A percentile compares a stretch with the other conserved stretches of the same genome.
These are phyloP conservation scores for Andrena dorsata DNA, from an alignment of 2,888 invertebrate species.

Conservation along the genomic window DNA sequence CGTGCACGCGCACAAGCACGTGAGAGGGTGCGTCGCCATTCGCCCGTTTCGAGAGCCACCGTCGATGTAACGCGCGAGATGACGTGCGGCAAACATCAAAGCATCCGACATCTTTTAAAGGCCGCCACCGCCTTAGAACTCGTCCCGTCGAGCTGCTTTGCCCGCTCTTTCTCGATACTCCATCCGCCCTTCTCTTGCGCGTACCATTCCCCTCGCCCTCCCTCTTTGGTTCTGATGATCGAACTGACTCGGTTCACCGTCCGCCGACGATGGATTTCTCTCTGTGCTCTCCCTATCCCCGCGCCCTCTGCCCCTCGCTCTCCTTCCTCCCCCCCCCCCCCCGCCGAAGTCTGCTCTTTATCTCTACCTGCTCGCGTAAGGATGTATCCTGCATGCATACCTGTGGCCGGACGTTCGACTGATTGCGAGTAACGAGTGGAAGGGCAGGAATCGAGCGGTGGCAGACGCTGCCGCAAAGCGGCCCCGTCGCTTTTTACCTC, in stretches of 20 bases:
- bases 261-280: conserved; percentile 44
- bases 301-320: not conserved
- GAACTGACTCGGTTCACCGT: conserved; percentile 34
- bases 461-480: conserved; percentile 4
- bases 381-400: conserved; percentile 16
- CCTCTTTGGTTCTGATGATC: conserved; percentile 14
- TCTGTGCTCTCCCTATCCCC: not conserved
- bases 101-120: conserved; percentile 75
- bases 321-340: not conserved
- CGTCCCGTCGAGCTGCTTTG: conserved; percentile 40
- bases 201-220: conserved; percentile 27
- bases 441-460: not conserved
- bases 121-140: conserved; percentile 67
- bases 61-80: conserved; percentile 72
- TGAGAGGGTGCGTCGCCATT: conserved; percentile 60
- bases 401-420: conserved; percentile 18
- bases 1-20: conserved; percentile 7
- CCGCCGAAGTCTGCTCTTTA: not conserved
- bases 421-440: conserved; percentile 28
- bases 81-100: conserved; percentile 79
- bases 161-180: conserved; percentile 28
- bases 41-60: conserved; percentile 51
- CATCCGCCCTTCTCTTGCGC: conserved; percentile 28
- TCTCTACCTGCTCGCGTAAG: conserved; percentile 21
- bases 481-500: not conserved